Conservation (phyloP, 1,140 invertebrate species). For the Lutraria rhynchaena region DNA sequence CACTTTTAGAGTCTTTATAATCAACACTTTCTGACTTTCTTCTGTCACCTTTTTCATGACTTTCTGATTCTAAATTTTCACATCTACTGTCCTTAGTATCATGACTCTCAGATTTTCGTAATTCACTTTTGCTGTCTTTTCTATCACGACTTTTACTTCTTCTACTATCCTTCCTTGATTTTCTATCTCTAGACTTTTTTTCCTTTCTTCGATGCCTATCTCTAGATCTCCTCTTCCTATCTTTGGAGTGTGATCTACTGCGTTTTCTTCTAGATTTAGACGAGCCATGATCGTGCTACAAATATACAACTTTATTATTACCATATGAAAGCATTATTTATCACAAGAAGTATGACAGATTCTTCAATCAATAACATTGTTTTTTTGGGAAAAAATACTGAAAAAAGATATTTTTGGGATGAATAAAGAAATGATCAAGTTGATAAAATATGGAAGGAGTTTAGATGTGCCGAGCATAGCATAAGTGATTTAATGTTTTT, state of each 20-base stretch:
- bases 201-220: constrained; percentile 27
- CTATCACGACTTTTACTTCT: constrained; percentile 24
- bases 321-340: neutral
- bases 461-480: no score
- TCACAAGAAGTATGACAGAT: neutral
- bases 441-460: no score
- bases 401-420: no score
- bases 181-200: constrained; percentile 38
- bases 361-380: neutral
- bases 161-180: constrained; percentile 22
- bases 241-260: constrained; percentile 29
- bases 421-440: no score
- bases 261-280: constrained; percentile 33
- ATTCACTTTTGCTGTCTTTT: constrained; percentile 44
- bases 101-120: constrained; percentile 1
- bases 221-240: constrained; percentile 14
- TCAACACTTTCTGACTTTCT: constrained; percentile 4
- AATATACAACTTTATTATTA: no score
- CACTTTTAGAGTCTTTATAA: constrained; percentile 21
- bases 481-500: no score
- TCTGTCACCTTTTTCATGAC: neutral
- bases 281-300: constrained; percentile 39
- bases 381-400: no score
- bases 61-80: neutral
- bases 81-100: constrained; percentile 20